Evolutionary conservation across 2,888 invertebrate genomes (phyloP), one percentile per base, ranked within the genome.

Genomic region (Himalopsyche tibetana): DNA sequence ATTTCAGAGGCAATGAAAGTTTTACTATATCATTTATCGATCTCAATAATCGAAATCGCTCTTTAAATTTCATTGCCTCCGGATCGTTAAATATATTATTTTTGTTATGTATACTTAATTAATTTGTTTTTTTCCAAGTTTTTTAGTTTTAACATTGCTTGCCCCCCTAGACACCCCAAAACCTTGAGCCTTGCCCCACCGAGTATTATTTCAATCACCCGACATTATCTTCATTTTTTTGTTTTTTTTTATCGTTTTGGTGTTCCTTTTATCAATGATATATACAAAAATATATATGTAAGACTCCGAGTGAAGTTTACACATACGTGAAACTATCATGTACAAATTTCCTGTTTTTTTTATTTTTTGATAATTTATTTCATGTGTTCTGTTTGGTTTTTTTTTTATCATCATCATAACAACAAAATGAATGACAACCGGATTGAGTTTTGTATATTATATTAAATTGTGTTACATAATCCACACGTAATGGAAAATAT

Each of bases 111-210:
- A 63, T 90, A 90, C 89, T 90, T 90, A 89, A 89, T 90, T 42
- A 90, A 90, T 89, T 90, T 90, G 90, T 90, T 88, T 89, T 89
- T 88, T 88, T 90, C 90, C 63, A 63, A 63, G 63, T 63, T 63
- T 63, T 63, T 63, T 63, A 63, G 63, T 63, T 63, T 63, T 63
- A 63, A 63, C 63, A 63, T 63, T 63, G 63, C 63, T 63, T 63
- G 63, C 63, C 63, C 63, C 63, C 63, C 28, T 51, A 51, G 51
- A 63, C 63, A 63, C 63, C 63, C 63, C 63, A 63, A 63, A 63
- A 63, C 63, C 63, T 63, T 63, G 8, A 63, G 63, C 63, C 63
- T 63, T 28, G 63, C n/a, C 63, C 56, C 63, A 63, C 63, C 63
- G 63, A 63, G 63, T 63, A 63, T 63, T 63, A 63, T 63, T 63